Conservation (phyloP, 2,888 invertebrate genomes). For the Hypena proboscidalis region DNA sequence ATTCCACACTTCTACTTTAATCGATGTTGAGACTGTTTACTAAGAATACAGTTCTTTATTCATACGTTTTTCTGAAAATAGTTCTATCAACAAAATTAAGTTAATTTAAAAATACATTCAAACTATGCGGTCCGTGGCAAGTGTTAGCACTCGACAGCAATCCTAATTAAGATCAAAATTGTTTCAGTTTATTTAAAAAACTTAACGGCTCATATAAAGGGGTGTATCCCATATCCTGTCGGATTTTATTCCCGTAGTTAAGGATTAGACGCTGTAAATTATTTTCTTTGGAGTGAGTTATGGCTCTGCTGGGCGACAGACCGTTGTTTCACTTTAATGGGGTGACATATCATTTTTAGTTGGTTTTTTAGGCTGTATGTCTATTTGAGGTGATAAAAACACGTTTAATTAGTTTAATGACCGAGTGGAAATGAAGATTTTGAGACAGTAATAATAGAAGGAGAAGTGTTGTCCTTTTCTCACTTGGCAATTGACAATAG, state of each 20-base stretch:
- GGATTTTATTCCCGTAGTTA: constrained; percentile 65
- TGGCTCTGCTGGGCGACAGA: constrained; percentile 63
- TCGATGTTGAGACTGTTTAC: too few species aligned
- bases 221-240: constrained; percentile 68
- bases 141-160: constrained; percentile 33
- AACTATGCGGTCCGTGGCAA: too few species aligned
- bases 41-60: too few species aligned
- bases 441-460: too few species aligned
- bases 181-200: constrained; percentile 61
- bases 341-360: constrained; percentile 58
- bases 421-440: constrained; percentile 11
- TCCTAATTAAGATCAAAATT: constrained; percentile 41
- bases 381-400: constrained; percentile 42
- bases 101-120: too few species aligned
- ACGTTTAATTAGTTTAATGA: constrained; percentile 46
- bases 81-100: too few species aligned
- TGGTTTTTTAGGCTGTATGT: constrained; percentile 41
- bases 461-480: too few species aligned
- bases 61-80: too few species aligned
- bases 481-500: too few species aligned
- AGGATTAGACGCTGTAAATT: constrained; percentile 74
- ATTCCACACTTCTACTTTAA: too few species aligned
- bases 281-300: constrained; percentile 73
- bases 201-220: constrained; percentile 63
- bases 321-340: constrained; percentile 70